Evolutionary conservation across 2,797 vertebrate species (phyloP).

Genomic region (Sebastes nivosus): DNA sequence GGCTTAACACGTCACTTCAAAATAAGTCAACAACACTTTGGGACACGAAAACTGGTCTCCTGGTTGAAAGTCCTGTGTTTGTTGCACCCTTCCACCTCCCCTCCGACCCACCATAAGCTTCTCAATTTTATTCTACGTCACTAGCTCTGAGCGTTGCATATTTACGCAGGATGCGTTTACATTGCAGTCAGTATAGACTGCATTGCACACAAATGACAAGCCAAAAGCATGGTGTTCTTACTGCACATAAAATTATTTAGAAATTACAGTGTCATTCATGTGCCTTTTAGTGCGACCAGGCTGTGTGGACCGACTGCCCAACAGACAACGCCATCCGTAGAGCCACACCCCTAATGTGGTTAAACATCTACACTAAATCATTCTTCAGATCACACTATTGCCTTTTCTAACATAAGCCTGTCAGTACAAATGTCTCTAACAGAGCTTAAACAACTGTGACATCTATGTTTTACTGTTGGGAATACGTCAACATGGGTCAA

Average conservation of each 20-base stretch:
- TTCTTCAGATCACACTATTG: accelerated
- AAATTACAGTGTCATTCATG: too few species aligned
- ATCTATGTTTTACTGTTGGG: background rate
- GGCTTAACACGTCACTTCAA: background rate
- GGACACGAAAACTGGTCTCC: too few species aligned
- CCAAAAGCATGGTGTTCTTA: too few species aligned
- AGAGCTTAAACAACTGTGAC: background rate
- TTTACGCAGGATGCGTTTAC: background rate
- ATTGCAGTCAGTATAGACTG: background rate
- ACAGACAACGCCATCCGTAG: background rate
- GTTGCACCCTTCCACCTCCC: too few species aligned
- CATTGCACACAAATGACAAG: accelerated
- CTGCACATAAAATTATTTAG: too few species aligned
- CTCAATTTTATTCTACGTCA: too few species aligned
- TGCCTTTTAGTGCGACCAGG: too few species aligned
- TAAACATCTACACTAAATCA: background rate
- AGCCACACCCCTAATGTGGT: background rate
- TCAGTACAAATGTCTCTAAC: background rate
- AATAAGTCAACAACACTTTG: too few species aligned
- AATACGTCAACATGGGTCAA: background rate
- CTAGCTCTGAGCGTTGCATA: too few species aligned
- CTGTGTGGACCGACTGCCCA: background rate
- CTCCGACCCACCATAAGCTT: too few species aligned
- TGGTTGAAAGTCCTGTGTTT: too few species aligned
- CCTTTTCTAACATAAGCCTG: background rate